Evolutionary conservation across 1,140 invertebrate species (phyloP).

Genomic region (Euwallacea similis): DNA sequence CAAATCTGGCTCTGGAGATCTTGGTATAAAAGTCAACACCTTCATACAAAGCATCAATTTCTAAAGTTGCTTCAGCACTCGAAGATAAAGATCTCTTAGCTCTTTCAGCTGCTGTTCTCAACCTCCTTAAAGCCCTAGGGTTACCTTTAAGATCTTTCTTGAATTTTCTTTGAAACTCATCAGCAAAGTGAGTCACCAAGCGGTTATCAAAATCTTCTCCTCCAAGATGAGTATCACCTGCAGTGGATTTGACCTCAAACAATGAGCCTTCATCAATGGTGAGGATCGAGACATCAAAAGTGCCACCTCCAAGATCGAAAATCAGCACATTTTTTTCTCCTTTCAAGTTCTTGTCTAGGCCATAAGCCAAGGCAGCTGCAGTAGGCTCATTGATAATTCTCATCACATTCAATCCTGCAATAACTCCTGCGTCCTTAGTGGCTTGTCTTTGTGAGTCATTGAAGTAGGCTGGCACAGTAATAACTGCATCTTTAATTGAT

Average conservation of each 20-base stretch:
- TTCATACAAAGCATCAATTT: constrained; percentile 76
- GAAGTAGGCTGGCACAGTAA: constrained; percentile 66
- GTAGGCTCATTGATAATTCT: constrained; percentile 83
- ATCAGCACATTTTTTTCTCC: constrained; percentile 77
- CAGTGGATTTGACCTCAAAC: constrained; percentile 79
- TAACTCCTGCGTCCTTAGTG: constrained; percentile 69
- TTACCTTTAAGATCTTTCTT: constrained; percentile 77
- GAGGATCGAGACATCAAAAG: constrained; percentile 85
- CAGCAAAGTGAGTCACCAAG: constrained; percentile 72
- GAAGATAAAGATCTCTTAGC: constrained; percentile 70
- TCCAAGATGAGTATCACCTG: constrained; percentile 66
- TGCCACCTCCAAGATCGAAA: constrained; percentile 75
- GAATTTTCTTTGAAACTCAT: constrained; percentile 83
- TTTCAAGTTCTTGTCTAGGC: constrained; percentile 80
- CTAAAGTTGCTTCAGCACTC: constrained; percentile 69
- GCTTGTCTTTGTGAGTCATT: constrained; percentile 53
- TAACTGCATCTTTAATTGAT: constrained; percentile 61
- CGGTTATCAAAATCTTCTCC: constrained; percentile 88
- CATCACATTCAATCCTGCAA: constrained; percentile 75
- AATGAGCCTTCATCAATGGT: constrained; percentile 82
- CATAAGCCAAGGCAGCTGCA: constrained; percentile 82
- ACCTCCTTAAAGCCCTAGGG: constrained; percentile 73
- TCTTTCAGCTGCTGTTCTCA: constrained; percentile 74
- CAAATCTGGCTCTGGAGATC: constrained; percentile 81
- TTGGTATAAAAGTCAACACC: constrained; percentile 86